Base-by-base conservation (phyloP, 1,140 invertebrate species). In the Oncopeltus fasciatus region DNA sequence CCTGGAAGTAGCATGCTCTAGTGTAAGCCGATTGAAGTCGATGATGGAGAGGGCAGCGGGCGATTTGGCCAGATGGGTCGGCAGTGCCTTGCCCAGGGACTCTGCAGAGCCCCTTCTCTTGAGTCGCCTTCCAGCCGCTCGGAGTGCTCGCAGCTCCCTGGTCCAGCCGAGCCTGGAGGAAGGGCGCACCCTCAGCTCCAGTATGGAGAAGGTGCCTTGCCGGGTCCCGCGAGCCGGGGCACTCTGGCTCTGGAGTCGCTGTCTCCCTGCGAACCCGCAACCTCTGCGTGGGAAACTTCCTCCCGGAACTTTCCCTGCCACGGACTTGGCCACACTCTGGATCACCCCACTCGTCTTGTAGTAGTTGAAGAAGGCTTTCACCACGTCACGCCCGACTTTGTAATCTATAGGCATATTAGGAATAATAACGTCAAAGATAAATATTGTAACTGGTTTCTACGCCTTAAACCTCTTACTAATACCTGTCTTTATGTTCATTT, bases 361-460 rank as follows among this genome's bases (percentile, higher is more conserved):
- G 72, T 90, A 91, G 70, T 92, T 87, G 43, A 89, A 71, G 67
- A 89, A 81, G 11, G 87, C 84, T 26, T 85, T 76, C 1, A 81
- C 82, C 57, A 92, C 70, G 72, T 89, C 90, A 61, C 87, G 76
- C 1, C 88, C 89, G 24, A 89, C 77, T 65, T 86, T 80, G 69
- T 77, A 77, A 72, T 81, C 80, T 82, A 64, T 1, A n/a, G n/a
- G n/a, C n/a, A n/a, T n/a, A n/a, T n/a, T n/a, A n/a, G n/a, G n/a
- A n/a, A n/a, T n/a, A n/a, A n/a, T n/a, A n/a, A n/a, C n/a, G n/a
- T n/a, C n/a, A n/a, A n/a, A n/a, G n/a, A n/a, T n/a, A n/a, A n/a
- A n/a, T n/a, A n/a, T n/a, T n/a, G n/a, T n/a, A n/a, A n/a, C n/a
- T n/a, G n/a, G n/a, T n/a, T n/a, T n/a, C n/a, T n/a, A n/a, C n/a